These are phyloP conservation scores for Heliothis subflexa DNA, from an alignment of 1,140 invertebrate genomes.

Conservation along the genomic window DNA sequence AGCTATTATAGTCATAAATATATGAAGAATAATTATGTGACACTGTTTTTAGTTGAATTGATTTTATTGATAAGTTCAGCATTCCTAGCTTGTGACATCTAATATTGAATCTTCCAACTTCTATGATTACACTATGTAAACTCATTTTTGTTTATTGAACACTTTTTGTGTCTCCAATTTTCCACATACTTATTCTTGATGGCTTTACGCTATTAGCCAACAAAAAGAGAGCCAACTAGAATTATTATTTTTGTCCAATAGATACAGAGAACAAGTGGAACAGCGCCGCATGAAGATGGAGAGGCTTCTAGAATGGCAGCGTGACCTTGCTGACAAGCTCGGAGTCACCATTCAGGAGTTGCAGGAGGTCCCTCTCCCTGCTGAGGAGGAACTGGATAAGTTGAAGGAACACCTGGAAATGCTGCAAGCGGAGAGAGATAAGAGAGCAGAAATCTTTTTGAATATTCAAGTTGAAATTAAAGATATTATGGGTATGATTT, in stretches of 20 bases:
- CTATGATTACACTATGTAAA: too few species aligned
- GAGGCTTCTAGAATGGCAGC: conserved; percentile 77
- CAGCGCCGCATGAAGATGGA: conserved; percentile 77
- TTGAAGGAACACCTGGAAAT: conserved; percentile 84
- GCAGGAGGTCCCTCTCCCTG: conserved; percentile 82
- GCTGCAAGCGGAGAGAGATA: conserved; percentile 86
- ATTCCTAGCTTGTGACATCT: too few species aligned
- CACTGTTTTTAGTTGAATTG: too few species aligned
- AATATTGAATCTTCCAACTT: too few species aligned
- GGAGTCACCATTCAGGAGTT: conserved; percentile 80
- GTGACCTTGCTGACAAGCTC: conserved; percentile 78
- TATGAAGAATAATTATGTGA: too few species aligned
- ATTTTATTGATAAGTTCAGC: too few species aligned
- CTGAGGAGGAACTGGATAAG: conserved; percentile 84
- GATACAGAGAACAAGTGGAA: conserved; percentile 78
- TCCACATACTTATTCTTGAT: too few species aligned
- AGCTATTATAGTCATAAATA: too few species aligned
- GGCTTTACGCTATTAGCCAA: too few species aligned
- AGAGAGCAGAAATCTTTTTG: conserved; percentile 84
- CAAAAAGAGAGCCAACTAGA: too few species aligned
- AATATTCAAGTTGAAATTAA: conserved; percentile 85
- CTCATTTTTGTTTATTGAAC: too few species aligned
- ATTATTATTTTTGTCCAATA: conserved; percentile 41
- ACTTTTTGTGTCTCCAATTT: too few species aligned
- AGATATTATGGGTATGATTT: conserved; percentile 81